Percentiles rank a stretch among this genome's conserved stretches.
phyloP scores from a whole-genome alignment of 1,140 invertebrate genomes.

The Lasioglossum albipes region DNA sequence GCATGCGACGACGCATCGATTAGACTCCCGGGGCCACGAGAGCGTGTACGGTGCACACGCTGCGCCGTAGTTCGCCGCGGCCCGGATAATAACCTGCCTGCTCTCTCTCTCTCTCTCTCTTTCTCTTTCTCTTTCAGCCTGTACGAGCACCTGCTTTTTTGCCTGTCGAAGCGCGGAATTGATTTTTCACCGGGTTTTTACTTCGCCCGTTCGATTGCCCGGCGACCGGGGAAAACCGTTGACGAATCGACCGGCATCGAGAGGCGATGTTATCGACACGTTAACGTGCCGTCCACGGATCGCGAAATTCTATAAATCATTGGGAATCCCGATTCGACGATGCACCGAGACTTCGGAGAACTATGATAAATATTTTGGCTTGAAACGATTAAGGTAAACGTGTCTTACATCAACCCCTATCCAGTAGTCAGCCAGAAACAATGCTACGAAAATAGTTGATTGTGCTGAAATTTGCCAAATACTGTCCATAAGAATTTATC shows the following conservation, averaged over 20 bases:
- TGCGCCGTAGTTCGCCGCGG: conserved; percentile 30
- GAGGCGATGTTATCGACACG: conserved; percentile 7
- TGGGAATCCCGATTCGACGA: background rate
- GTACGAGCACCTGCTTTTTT: conserved; percentile 52
- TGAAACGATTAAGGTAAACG: too few relatives aligned
- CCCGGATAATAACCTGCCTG: conserved; percentile 47
- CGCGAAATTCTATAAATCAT: background rate
- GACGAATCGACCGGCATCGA: background rate
- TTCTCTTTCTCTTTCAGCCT: background rate
- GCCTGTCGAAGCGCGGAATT: conserved; percentile 40
- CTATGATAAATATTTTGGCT: too few relatives aligned
- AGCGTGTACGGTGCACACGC: conserved; percentile 65
- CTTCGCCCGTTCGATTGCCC: conserved; percentile 3
- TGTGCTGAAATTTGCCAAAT: too few relatives aligned
- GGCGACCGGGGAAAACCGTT: background rate
- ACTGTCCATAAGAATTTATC: too few relatives aligned
- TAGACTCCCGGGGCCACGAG: conserved; percentile 67
- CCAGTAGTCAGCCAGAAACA: too few relatives aligned
- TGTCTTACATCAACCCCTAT: too few relatives aligned
- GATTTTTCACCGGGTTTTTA: conserved; percentile 46
- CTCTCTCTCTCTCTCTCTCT: too few relatives aligned
- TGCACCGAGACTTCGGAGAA: too few relatives aligned
- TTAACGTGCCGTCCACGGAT: background rate
- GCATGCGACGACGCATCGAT: conserved; percentile 78
- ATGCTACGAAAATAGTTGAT: too few relatives aligned